A percentile compares a stretch with the other conserved stretches of the same genome.
These are phyloP conservation scores for Alectura lathami DNA, from an alignment of 2,113 vertebrate species.

Conservation along the genomic window DNA sequence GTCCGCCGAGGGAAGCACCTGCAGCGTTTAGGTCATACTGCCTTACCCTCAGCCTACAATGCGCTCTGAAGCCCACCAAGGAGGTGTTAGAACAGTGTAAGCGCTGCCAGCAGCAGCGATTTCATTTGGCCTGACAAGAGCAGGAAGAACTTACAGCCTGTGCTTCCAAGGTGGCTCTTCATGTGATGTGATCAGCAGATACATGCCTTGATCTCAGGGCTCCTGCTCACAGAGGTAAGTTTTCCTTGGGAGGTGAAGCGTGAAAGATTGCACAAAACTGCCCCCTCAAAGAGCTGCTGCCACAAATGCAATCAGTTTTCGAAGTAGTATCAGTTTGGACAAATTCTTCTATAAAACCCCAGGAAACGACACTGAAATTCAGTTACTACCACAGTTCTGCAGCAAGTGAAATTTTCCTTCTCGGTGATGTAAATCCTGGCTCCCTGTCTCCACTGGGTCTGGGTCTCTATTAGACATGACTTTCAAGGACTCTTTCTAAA, in stretches of 20 bases:
- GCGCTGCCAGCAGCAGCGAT: not conserved
- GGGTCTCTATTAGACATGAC: not conserved
- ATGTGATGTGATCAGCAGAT: not conserved
- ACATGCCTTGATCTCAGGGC: not conserved
- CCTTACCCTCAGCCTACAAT: not conserved
- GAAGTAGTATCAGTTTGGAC: slow-evolving; percentile 62
- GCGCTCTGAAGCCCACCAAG: not conserved
- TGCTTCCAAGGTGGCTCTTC: not conserved
- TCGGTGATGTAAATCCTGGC: not conserved
- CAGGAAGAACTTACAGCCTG: not conserved
- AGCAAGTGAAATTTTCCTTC: not conserved
- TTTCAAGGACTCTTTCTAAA: not conserved
- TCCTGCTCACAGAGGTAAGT: slow-evolving; percentile 13
- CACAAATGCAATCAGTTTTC: slow-evolving; percentile 62
- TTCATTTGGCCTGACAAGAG: not conserved
- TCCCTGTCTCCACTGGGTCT: not conserved
- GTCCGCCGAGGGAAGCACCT: not conserved
- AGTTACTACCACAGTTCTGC: not conserved
- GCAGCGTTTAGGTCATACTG: not conserved
- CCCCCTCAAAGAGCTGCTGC: slow-evolving; percentile 40
- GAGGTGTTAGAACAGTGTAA: not conserved
- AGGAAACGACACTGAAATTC: slow-evolving; percentile 43
- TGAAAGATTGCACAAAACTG: slow-evolving; percentile 24
- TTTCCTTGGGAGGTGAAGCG: not conserved
- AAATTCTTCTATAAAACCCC: slow-evolving; percentile 31